Base-by-base conservation (phyloP, 2,888 invertebrate genomes). In the Stenolophus ochropezus region DNA sequence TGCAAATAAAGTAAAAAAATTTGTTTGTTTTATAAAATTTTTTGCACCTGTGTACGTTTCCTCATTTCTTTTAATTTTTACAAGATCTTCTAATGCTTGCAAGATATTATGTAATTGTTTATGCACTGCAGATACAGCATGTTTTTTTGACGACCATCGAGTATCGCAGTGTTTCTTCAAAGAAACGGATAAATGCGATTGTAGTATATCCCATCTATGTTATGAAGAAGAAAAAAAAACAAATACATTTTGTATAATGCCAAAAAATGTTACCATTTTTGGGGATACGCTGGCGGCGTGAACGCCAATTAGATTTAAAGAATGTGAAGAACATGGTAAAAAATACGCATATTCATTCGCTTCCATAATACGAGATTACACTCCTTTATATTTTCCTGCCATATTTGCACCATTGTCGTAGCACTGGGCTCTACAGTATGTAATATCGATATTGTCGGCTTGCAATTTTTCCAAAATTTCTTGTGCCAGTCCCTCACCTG, bases 291-390 rank as follows among this genome's bases (percentile, higher is more conserved):
- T 53, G 5, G 76, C 58, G 14, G 76, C 56, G 58, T 76, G 76
- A 58, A 76, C 76, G 4, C 76, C 76, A 53, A 76, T 56, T 76
- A 76, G 53, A 53, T 76, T 76, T 76, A 76, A 76, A 23, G 76
- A 76, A n/a, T 56, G 76, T n/a, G 76, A 56, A 2, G 76, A 56
- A 53, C 76, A 53, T 53, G 56, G 76, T 58, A 76, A 16, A 76
- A 76, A 76, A 27, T 76, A 76, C 8, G 56, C 76, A 16, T 18
- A 58, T 76, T 76, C 53, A 53, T 76, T 76, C n/a, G n/a, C 33
- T 51, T 76, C 4, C 2, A 76, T 4, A 61, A 76, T 76, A 23
- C 76, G n/a, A 58, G 76, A 69, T 58, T 76, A 56, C 58, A 76
- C 76, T 14, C 76, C n/a, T n/a, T n/a, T n/a, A n/a, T n/a, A n/a